These are phyloP conservation scores for Metridium senile DNA, from an alignment of 92 coral and sea anemone species.

Conservation along the genomic window DNA sequence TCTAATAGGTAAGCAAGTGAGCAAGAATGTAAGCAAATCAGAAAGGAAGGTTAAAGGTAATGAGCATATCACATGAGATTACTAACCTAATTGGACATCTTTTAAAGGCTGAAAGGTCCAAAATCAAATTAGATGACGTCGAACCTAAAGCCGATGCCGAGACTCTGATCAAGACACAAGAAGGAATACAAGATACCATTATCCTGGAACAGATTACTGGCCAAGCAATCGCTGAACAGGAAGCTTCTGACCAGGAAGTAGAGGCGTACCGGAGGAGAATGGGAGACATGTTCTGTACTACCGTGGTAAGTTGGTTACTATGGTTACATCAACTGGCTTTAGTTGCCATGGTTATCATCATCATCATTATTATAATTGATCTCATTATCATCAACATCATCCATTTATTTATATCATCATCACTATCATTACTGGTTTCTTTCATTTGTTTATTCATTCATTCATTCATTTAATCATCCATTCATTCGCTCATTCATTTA, in stretches of 20 bases:
- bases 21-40: too few relatives aligned
- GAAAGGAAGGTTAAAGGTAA: too few relatives aligned
- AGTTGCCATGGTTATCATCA: background rate
- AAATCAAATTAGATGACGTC: conserved; percentile 79
- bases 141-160: conserved; percentile 69
- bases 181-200: conserved; percentile 80
- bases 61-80: too few relatives aligned
- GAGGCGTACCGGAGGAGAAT: conserved; percentile 64
- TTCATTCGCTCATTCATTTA: too few relatives aligned
- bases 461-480: too few relatives aligned
- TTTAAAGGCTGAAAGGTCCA: conserved; percentile 82
- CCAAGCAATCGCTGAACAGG: conserved; percentile 88
- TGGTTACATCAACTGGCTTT: background rate
- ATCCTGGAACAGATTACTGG: conserved; percentile 83
- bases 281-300: conserved; percentile 92
- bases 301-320: conserved; percentile 80
- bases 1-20: too few relatives aligned
- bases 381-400: too few relatives aligned
- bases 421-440: too few relatives aligned
- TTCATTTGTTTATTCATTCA: too few relatives aligned
- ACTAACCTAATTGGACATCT: background rate
- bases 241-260: conserved; percentile 73
- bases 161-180: conserved; percentile 72
- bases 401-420: too few relatives aligned
- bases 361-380: background rate